Evolutionary conservation across 2,888 invertebrate species (phyloP).

Genomic region (Lasioglossum marginatum): DNA sequence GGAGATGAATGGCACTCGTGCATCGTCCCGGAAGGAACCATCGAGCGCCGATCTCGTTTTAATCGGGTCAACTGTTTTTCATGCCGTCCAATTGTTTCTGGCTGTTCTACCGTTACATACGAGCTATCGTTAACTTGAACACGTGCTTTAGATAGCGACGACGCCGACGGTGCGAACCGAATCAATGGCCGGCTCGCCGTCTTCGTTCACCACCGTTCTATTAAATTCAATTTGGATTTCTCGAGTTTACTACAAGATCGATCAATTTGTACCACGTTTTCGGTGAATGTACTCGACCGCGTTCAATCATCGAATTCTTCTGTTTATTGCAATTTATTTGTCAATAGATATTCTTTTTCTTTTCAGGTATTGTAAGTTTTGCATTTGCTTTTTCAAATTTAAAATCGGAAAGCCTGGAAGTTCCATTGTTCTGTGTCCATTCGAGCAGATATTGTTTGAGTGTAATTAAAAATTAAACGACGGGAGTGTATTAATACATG

Average conservation of each 20-base stretch:
- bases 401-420: neutral
- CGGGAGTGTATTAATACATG: neutral
- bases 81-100: slow-evolving; percentile 22
- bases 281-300: neutral
- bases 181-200: slow-evolving; percentile 13
- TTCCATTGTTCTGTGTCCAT: neutral
- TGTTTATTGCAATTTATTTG: neutral
- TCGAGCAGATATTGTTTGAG: neutral
- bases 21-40: slow-evolving; percentile 32
- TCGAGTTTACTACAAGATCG: neutral
- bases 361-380: neutral
- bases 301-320: neutral
- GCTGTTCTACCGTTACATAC: slow-evolving; percentile 1
- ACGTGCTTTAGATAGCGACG: neutral
- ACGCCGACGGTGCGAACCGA: neutral
- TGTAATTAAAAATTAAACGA: neutral
- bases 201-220: neutral
- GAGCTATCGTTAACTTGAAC: neutral
- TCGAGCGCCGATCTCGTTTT: slow-evolving; percentile 54
- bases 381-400: neutral
- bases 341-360: neutral
- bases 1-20: slow-evolving; percentile 60
- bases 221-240: neutral
- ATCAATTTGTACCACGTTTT: neutral
- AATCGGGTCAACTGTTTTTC: slow-evolving; percentile 51